These are phyloP conservation scores for Betta splendens DNA, from an alignment of 2,797 vertebrate genomes.

Conservation along the genomic window DNA sequence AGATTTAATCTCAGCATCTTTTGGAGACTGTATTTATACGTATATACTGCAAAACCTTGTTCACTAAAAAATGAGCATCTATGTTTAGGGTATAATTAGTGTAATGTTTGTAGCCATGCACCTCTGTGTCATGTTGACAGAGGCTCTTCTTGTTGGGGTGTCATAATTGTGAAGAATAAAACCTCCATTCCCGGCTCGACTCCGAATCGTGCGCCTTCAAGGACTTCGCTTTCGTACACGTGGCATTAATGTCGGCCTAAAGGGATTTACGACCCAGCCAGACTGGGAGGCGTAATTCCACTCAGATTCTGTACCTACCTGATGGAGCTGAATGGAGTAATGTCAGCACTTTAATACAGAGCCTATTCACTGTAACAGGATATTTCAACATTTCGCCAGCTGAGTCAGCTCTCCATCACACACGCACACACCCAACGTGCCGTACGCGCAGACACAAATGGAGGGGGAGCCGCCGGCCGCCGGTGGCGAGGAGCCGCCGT, in stretches of 20 bases:
- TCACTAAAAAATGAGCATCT: too few species aligned
- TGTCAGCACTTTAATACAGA: conserved; percentile 65
- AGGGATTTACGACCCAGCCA: conserved; percentile 47
- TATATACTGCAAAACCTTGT: too few species aligned
- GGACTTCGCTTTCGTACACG: conserved; percentile 41
- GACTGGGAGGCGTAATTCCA: conserved; percentile 45
- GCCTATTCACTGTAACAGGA: conserved; percentile 41
- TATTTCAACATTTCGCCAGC: conserved; percentile 34
- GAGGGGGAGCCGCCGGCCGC: conserved; percentile 27
- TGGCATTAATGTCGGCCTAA: conserved; percentile 62
- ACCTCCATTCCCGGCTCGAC: conserved; percentile 13
- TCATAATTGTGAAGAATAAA: conserved; percentile 33
- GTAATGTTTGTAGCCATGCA: background rate
- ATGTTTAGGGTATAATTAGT: too few species aligned
- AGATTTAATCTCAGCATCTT: too few species aligned
- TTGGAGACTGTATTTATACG: too few species aligned
- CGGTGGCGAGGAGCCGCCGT: conserved; percentile 44
- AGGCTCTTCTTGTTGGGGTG: conserved; percentile 8
- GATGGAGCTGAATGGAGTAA: conserved; percentile 62
- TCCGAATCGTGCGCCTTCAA: conserved; percentile 48
- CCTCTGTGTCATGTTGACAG: background rate
- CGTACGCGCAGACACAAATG: conserved; percentile 23
- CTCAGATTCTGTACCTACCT: conserved; percentile 61
- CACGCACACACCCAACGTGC: conserved; percentile 14
- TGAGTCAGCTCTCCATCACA: conserved; percentile 58